phyloP scores from a whole-genome alignment of 1,140 invertebrate genomes.

The Formica selysi region DNA sequence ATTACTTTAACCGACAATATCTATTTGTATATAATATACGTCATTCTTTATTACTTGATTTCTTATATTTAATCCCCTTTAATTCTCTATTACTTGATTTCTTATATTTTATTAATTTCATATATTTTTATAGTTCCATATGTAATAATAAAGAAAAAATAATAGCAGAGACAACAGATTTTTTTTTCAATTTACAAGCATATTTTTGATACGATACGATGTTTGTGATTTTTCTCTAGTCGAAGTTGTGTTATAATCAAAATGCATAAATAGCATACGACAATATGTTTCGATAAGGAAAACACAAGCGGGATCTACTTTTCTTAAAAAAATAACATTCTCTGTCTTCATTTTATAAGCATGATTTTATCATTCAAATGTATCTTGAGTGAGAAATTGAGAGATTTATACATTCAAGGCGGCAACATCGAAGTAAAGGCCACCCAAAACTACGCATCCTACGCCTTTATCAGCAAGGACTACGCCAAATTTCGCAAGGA shows the following conservation, averaged over 20 bases:
- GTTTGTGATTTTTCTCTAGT: neutral
- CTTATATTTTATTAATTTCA: neutral
- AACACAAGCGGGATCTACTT: slow-evolving; percentile 56
- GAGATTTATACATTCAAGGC: slow-evolving; percentile 81
- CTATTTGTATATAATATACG: neutral
- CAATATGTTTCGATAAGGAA: neutral
- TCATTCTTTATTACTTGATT: neutral
- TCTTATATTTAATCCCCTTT: slow-evolving; percentile 15
- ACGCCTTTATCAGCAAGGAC: slow-evolving; percentile 87
- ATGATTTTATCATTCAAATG: slow-evolving; percentile 64
- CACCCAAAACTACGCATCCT: slow-evolving; percentile 86
- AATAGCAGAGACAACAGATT: neutral
- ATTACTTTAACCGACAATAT: neutral
- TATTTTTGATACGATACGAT: neutral
- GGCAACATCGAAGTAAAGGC: slow-evolving; percentile 87
- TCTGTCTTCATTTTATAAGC: slow-evolving; percentile 55
- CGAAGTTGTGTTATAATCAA: slow-evolving; percentile 11
- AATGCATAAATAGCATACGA: neutral
- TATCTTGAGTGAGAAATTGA: slow-evolving; percentile 69
- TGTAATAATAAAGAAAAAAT: neutral
- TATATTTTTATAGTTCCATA: neutral
- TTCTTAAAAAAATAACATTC: neutral
- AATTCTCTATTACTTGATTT: neutral
- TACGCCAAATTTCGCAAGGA: slow-evolving; percentile 87
- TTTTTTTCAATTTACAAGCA: neutral